phyloP scores from a whole-genome alignment of 2,888 invertebrate species.

The Lochmaea crataegi region DNA sequence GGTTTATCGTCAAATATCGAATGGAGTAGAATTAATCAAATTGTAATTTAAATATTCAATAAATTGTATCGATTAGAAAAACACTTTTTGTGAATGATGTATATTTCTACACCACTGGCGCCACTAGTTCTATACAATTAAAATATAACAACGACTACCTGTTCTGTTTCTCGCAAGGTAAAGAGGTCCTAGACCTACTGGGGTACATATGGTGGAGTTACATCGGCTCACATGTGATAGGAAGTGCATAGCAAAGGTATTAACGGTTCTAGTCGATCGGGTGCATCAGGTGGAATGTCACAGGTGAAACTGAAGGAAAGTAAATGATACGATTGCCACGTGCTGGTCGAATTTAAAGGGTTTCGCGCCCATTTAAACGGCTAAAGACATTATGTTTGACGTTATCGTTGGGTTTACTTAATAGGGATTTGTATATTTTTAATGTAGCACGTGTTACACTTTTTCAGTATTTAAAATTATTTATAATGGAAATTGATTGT shows the following conservation, averaged over 20 bases:
- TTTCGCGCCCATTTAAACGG: constrained; percentile 41
- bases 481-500: background rate
- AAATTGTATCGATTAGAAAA: too few relatives aligned
- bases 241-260: constrained; percentile 41
- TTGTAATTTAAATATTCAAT: too few relatives aligned
- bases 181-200: constrained; percentile 44
- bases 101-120: background rate
- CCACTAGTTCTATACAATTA: constrained; percentile 28
- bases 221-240: constrained; percentile 38
- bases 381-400: background rate
- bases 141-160: constrained; percentile 35
- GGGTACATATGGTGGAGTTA: constrained; percentile 49
- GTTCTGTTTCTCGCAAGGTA: constrained; percentile 21
- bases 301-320: constrained; percentile 57
- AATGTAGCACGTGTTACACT: background rate
- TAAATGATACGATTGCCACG: constrained; percentile 53
- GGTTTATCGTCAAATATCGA: too few relatives aligned
- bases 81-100: background rate
- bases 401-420: background rate
- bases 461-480: background rate
- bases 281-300: constrained; percentile 59
- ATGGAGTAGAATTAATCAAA: too few relatives aligned
- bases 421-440: background rate
- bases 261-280: constrained; percentile 54
- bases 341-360: constrained; percentile 42